Conservation (phyloP, 2,888 invertebrate species). For the Steromphala cineraria region DNA sequence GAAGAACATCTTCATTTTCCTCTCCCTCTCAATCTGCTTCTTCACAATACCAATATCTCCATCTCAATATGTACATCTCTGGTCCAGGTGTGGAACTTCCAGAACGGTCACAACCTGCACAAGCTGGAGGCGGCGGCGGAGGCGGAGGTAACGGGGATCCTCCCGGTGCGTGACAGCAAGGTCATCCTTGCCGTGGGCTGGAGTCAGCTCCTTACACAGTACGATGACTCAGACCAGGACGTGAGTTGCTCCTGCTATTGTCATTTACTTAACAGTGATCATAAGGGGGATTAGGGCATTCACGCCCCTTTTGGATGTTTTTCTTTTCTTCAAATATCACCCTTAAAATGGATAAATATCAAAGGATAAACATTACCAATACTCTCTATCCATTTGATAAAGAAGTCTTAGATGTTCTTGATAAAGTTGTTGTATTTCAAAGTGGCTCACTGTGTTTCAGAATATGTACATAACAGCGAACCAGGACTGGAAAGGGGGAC, state of each 20-base stretch:
- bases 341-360: too few species aligned
- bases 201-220: slow-evolving; percentile 69
- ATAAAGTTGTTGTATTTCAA: too few species aligned
- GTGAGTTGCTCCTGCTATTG: slow-evolving; percentile 50
- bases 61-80: background rate
- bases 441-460: slow-evolving; percentile 49
- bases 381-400: too few species aligned
- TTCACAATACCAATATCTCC: too few species aligned
- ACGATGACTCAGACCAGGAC: slow-evolving; percentile 72
- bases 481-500: slow-evolving; percentile 71
- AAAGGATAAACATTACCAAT: too few species aligned
- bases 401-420: too few species aligned
- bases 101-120: slow-evolving; percentile 74
- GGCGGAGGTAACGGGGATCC: slow-evolving; percentile 73
- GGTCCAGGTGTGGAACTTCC: slow-evolving; percentile 74
- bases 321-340: too few species aligned
- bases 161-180: slow-evolving; percentile 68
- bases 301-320: too few species aligned
- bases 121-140: slow-evolving; percentile 71
- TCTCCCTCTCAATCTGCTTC: too few species aligned
- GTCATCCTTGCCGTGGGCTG: slow-evolving; percentile 73
- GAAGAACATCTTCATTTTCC: too few species aligned
- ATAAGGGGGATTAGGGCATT: too few species aligned
- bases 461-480: slow-evolving; percentile 67
- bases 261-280: too few species aligned